Percentiles rank a stretch among this genome's conserved stretches.
phyloP scores from a whole-genome alignment of 1,140 invertebrate species.

The Maconellicoccus hirsutus region DNA sequence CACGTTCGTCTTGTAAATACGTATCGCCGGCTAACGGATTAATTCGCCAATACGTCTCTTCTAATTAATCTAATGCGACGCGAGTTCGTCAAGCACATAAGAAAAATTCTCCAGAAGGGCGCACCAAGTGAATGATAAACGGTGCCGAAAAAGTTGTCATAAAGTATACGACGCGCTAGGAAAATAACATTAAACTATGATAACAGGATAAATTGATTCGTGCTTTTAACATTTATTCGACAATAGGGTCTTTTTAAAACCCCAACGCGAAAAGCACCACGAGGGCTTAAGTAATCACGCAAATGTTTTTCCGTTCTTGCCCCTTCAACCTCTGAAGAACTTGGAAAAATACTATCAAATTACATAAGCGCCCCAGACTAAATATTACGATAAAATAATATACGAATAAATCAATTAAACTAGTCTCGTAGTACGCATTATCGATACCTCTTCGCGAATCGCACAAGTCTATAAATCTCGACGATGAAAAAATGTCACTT shows the following conservation, averaged over 20 bases:
- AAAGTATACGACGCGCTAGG: background rate
- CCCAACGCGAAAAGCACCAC: background rate
- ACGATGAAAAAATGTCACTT: no score
- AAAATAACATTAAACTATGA: background rate
- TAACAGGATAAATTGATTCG: conserved; percentile 9
- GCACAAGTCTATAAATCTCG: no score
- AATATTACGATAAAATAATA: background rate
- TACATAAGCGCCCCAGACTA: background rate
- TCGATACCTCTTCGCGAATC: no score
- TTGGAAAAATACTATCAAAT: background rate
- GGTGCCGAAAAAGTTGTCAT: background rate
- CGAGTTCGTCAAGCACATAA: no score
- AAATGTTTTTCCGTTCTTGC: background rate
- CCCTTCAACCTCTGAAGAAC: background rate
- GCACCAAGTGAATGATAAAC: background rate
- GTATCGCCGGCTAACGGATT: no score
- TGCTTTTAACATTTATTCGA: background rate
- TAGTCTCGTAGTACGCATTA: background rate
- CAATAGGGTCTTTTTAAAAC: background rate
- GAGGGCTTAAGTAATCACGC: background rate
- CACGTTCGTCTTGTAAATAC: no score
- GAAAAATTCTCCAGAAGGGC: no score
- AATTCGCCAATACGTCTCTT: no score
- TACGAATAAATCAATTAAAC: background rate
- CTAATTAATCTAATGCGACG: no score